These are phyloP conservation scores for Cordylochernes scorpioides DNA, from an alignment of 2,888 invertebrate genomes.

Conservation along the genomic window DNA sequence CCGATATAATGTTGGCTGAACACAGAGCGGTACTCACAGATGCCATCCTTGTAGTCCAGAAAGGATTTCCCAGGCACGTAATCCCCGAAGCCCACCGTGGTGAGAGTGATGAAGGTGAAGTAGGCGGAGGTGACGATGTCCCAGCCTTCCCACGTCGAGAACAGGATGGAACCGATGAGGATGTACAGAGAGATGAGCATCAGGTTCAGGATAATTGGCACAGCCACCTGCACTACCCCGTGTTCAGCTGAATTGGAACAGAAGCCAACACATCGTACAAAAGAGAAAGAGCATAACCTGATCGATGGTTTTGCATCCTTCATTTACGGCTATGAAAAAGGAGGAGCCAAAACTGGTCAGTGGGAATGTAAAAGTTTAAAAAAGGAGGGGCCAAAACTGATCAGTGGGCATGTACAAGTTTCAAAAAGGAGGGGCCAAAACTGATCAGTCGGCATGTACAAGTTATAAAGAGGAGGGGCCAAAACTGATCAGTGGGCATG, in stretches of 20 bases:
- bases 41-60: slow-evolving; percentile 9
- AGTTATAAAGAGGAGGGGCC: neutral
- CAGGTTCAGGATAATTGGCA: slow-evolving; percentile 16
- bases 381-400: neutral
- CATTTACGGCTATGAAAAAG: neutral
- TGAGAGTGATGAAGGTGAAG: slow-evolving; percentile 24
- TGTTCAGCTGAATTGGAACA: too few species aligned
- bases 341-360: neutral
- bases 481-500: neutral
- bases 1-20: neutral
- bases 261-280: too few species aligned
- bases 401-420: neutral
- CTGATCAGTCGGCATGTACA: neutral
- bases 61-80: slow-evolving; percentile 20
- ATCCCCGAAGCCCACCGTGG: slow-evolving; percentile 25
- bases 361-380: neutral
- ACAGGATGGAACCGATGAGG: slow-evolving; percentile 14
- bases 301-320: too few species aligned
- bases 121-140: slow-evolving; percentile 17
- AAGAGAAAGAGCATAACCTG: too few species aligned
- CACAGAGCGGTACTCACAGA: slow-evolving; percentile 4
- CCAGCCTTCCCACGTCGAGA: slow-evolving; percentile 16
- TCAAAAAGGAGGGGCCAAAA: neutral
- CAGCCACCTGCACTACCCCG: slow-evolving; percentile 13
- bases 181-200: slow-evolving; percentile 15